Evolutionary conservation across 2,797 vertebrate species (phyloP), one percentile per base, ranked within the genome.

Genomic region (Rhinoraja longicauda): DNA sequence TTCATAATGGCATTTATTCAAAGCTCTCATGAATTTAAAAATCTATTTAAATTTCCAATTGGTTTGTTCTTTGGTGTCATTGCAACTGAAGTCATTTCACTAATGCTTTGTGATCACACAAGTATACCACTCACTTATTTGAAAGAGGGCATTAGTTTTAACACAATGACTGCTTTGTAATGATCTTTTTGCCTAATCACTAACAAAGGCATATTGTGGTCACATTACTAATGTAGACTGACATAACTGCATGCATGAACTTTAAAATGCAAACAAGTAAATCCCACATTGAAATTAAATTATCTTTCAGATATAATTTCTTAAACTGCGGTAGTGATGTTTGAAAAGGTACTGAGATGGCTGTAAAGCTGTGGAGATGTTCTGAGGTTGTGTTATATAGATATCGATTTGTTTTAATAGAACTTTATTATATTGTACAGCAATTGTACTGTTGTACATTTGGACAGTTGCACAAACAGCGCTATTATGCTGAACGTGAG

Each of bases 251-350:
- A 36, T 88, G 90, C 17, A 32, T 92, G 90, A 92, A 92, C 90
- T 92, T 67, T 67, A 92, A 92, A 92, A 92, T 92, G 90, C 90
- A 92, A 92, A 92, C 70, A 75, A 92, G 90, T 92, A 67, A 88
- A 67, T 67, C n/a, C 62, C 84, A 88, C 59, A 36, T 36, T 88
- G 67, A 88, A 88, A 67, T 88, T 88, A 67, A 88, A 64, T 67
- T 32, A 64, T 39, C 90, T 26, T 53, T 73, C 21, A 39, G 88
- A 73, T 91, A 24, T 6, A 6, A 91, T 53, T 91, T 91, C 70
- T 73, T 73, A 19, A 13, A 70, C 67, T 21, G 24, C 70, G 26
- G 21, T 73, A 21, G 70, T 73, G 70, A 73, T 17, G 21, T 73
- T 73, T 73, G 5, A 73, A 73, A 73, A 73, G 2, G 70, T 73